Conservation (phyloP, 2,888 invertebrate species). For the Axea sp. region DNA sequence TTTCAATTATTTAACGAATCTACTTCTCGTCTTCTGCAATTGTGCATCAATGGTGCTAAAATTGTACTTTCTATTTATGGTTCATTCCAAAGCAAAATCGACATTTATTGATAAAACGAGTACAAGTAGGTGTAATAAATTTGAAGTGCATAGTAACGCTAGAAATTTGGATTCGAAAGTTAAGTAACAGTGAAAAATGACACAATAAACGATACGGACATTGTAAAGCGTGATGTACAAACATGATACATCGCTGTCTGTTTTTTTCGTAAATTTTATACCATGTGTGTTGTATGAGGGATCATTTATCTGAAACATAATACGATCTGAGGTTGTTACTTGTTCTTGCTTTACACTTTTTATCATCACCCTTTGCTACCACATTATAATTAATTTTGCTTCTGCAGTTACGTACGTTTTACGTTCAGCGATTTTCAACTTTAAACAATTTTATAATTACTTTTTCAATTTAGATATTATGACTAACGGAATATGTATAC, state of each 20-base stretch:
- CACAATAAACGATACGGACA: constrained; percentile 19
- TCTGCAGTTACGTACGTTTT: constrained; percentile 43
- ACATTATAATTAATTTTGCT: constrained; percentile 46
- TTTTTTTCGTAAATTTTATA: constrained; percentile 48
- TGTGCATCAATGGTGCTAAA: no score
- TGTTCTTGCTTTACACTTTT: constrained; percentile 46
- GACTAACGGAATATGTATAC: no score
- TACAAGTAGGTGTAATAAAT: no score
- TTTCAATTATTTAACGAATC: no score
- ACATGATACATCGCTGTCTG: constrained; percentile 47
- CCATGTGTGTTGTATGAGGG: constrained; percentile 40
- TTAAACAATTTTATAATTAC: no score
- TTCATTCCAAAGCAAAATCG: no score
- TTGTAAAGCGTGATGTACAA: constrained; percentile 51
- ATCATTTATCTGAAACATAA: constrained; percentile 61
- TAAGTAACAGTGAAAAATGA: constrained; percentile 22
- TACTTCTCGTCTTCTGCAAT: no score
- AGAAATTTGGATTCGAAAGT: no score
- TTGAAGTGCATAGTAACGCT: no score
- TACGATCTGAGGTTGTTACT: constrained; percentile 52
- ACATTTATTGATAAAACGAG: no score
- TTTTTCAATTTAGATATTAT: no score
- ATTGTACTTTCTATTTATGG: no score
- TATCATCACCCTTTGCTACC: constrained; percentile 50
- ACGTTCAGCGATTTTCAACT: background rate